phyloP scores from a whole-genome alignment of 2,113 vertebrate genomes.

The Garra rufa region DNA sequence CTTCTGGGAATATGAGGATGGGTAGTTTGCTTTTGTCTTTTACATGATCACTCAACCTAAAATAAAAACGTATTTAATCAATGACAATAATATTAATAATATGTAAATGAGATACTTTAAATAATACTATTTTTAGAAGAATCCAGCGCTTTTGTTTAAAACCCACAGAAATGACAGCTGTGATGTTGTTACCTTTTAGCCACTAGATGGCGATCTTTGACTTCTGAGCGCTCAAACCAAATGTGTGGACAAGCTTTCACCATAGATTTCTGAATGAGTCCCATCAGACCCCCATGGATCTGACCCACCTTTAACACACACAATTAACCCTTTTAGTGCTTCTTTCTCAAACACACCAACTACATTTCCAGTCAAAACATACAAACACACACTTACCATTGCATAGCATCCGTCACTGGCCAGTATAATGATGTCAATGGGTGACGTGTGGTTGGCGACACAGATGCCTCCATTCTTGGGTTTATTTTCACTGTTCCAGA shows the following conservation, averaged over 20 bases:
- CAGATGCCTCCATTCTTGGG: conserved; percentile 91
- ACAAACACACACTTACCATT: conserved; percentile 74
- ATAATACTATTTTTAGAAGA: neutral
- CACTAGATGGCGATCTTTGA: conserved; percentile 92
- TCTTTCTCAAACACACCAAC: neutral
- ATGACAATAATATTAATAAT: neutral
- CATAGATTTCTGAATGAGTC: conserved; percentile 90
- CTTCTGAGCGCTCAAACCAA: conserved; percentile 94
- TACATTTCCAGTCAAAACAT: neutral
- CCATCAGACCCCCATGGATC: conserved; percentile 88
- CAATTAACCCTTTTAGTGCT: neutral
- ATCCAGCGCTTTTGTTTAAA: neutral
- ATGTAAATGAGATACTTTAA: neutral
- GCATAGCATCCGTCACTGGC: conserved; percentile 92
- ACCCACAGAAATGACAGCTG: neutral
- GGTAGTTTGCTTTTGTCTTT: conserved; percentile 86
- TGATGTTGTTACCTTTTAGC: conserved; percentile 82
- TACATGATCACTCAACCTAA: conserved; percentile 84
- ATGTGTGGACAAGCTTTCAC: conserved; percentile 88
- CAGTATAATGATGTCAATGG: conserved; percentile 91
- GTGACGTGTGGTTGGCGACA: conserved; percentile 93
- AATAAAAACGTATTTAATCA: neutral
- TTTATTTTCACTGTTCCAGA: conserved; percentile 83
- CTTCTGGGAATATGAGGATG: conserved; percentile 92
- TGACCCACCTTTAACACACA: conserved; percentile 83